Percentiles rank a stretch among this genome's conserved stretches.
phyloP scores from a whole-genome alignment of 2,113 vertebrate species.

The Suncus etruscus region DNA sequence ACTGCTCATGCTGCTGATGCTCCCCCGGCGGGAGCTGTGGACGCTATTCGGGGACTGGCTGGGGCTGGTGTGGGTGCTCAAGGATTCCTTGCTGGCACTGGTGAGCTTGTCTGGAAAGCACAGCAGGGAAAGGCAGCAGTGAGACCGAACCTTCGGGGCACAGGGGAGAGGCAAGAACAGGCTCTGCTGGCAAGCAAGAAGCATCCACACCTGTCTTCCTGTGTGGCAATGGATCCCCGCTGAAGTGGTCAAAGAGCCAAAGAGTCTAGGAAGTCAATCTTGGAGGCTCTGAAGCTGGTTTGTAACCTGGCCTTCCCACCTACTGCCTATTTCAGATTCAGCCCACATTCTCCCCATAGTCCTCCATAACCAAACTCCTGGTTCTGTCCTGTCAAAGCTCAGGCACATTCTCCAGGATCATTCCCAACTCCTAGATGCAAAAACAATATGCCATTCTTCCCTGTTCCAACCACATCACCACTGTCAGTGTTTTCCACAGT shows the following conservation, averaged over 20 bases:
- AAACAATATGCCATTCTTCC: neutral
- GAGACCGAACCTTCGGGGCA: neutral
- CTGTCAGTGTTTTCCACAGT: too few species aligned
- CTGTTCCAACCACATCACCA: neutral
- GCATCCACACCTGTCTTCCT: too few species aligned
- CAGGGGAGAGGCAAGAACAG: too few species aligned
- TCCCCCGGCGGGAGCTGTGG: slow-evolving; percentile 93
- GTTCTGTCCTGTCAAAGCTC: neutral
- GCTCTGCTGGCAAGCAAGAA: too few species aligned
- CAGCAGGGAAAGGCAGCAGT: slow-evolving; percentile 33
- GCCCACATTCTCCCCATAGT: neutral
- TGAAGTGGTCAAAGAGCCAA: neutral
- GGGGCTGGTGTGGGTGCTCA: slow-evolving; percentile 90
- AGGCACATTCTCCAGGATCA: neutral
- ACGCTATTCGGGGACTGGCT: slow-evolving; percentile 88
- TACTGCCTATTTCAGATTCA: neutral
- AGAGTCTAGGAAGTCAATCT: neutral
- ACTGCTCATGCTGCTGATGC: slow-evolving; percentile 95
- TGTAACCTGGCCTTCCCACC: neutral
- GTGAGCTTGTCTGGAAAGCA: slow-evolving; percentile 93
- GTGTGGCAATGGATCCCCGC: neutral
- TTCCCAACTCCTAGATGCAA: neutral
- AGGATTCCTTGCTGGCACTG: slow-evolving; percentile 91
- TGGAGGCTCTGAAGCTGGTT: neutral
- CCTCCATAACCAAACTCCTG: neutral